Evolutionary conservation across 2,797 vertebrate genomes (phyloP), one percentile per base, ranked within the genome.

Genomic region (Tapera naevia): DNA sequence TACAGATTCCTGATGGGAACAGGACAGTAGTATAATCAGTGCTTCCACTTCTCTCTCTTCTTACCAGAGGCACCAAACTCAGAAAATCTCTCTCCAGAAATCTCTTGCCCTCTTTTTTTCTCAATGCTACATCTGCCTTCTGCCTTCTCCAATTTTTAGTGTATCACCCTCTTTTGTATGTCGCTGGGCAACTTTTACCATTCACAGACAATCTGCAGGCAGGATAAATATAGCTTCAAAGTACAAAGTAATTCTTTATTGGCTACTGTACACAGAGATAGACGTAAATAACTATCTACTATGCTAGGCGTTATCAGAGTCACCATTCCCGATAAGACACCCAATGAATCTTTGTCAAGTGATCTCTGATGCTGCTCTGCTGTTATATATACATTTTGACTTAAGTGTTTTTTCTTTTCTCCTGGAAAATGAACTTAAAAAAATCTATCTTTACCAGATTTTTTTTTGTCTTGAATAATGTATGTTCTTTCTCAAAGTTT

Each of bases 211-310:
- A 18, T 33, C 19, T 54, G 21, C 12, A 46, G 30, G 22, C 10
- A 48, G 25, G 18, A 61, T 43, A 81, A 78, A 66, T 4, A 23
- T 3, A n/a, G n/a, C 3, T 45, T 76, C 14, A 13, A 66, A 91
- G 22, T 27, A 65, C 5, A 64, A 43, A 80, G 23, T 41, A 58
- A 58, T 83, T 71, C n/a, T 51, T 80, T 64, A 25, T 5, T 15
- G 30, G 4, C n/a, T 64, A 13, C 60, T 43, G 27, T 10, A 41
- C 33, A 60, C 9, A 41, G 5, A 46, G 24, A 28, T 21, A 90
- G 21, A 17, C n/a, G 22, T 62, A 46, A 80, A 33, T 25, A 89
- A 30, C 0, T 0, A 51, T 33, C 46, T 23, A 5, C 27, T 66
- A 8, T 23, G 15, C 5, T 60, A 66, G 73, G 2, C 4, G 56